Percentiles rank a stretch among this genome's conserved stretches.
Evolutionary conservation across 1,140 invertebrate genomes (phyloP).

Genomic region (Orchestia grillus): DNA sequence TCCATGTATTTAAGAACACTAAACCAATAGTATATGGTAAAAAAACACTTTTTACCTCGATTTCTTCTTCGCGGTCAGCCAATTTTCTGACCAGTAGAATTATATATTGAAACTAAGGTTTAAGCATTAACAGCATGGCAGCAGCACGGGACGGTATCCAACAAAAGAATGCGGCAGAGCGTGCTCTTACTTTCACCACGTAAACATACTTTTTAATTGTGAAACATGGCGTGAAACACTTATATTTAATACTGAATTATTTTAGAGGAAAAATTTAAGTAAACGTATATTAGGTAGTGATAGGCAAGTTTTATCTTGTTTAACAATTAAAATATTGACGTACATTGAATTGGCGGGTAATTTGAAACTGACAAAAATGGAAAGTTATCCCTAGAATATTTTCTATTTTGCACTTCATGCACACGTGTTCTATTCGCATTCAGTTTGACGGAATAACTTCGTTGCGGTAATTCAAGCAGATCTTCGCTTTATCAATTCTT

Average conservation of each 20-base stretch:
- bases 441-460: not conserved
- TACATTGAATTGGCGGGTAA: not conserved
- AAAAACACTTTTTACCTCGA: not conserved
- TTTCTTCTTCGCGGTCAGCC: not conserved
- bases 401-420: not conserved
- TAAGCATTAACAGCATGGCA: conserved; percentile 7
- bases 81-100: not conserved
- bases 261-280: not conserved
- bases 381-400: not conserved
- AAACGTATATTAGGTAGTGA: not conserved
- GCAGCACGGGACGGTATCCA: conserved; percentile 3
- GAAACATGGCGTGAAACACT: not conserved
- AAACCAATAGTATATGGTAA: not conserved
- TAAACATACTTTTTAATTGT: not conserved
- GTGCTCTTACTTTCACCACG: not conserved
- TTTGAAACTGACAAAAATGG: not conserved
- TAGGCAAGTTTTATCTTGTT: not conserved
- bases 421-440: not conserved
- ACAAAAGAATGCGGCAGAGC: conserved; percentile 6
- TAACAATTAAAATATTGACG: not conserved
- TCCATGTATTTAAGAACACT: not conserved
- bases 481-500: too few relatives aligned
- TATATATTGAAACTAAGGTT: conserved; percentile 10
- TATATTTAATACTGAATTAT: not conserved
- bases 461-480: not conserved